Evolutionary conservation across 2,888 invertebrate genomes (phyloP), one percentile per base, ranked within the genome.

Genomic region (Apamea anceps): DNA sequence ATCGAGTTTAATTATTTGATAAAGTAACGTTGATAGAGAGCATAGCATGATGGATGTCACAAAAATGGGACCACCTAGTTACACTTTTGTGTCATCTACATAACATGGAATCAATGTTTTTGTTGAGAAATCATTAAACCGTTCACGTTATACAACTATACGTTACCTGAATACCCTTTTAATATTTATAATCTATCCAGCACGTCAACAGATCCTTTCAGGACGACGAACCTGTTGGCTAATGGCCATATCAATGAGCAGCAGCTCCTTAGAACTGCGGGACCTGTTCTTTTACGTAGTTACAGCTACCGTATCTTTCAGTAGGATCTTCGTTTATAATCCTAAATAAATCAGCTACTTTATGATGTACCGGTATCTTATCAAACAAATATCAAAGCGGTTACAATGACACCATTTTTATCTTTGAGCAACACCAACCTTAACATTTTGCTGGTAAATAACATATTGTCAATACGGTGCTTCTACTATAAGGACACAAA

Each of bases 281-380:
- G 57, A 60, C n/a, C 4, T 3, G 5, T n/a, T n/a, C 4, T n/a
- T n/a, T 60, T n/a, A n/a, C 12, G 62, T 28, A 28, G 62, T 28
- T 28, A 63, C 12, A 32, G 12, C 10, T 21, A 72, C 28, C 42
- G 37, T 75, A 42, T n/a, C 18, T 68, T 82, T 70, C 45, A 65
- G 37, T 77, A 28, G 28, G 51, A 73, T 75, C 42, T 48, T 77
- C 25, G 18, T 78, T 32, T 63, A 21, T 79, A 65, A 84, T 74
- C 80, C 57, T 81, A 77, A 79, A 51, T 73, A 65, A 75, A 72
- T 15, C 70, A 48, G 45, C 51, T 60, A 72, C 72, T 72, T 79
- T 77, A 66, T 72, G 42, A 54, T 75, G 25, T 65, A 18, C 51
- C 42, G 32, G 60, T 82, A 84, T 89, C 87, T 88, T 85, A 88